Evolutionary conservation across 2,113 vertebrate genomes (phyloP).

Genomic region (Xiphophorus hellerii): DNA sequence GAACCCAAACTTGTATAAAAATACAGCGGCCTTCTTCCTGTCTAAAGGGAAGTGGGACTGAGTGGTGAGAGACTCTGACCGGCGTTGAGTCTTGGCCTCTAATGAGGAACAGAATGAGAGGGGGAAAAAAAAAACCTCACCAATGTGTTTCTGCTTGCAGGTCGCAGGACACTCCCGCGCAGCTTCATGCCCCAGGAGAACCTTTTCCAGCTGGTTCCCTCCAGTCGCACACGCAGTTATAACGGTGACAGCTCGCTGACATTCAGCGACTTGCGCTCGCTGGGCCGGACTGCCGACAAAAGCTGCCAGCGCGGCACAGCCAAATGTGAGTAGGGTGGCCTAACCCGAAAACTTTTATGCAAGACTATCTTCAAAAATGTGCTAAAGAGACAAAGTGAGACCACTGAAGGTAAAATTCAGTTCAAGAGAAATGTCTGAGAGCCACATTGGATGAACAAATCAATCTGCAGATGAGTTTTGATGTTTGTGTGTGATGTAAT

Average conservation of each 20-base stretch:
- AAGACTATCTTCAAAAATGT: neutral
- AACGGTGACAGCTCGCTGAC: constrained; percentile 85
- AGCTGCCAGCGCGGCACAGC: constrained; percentile 70
- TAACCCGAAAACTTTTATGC: neutral
- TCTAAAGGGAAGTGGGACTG: constrained; percentile 69
- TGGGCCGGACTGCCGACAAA: constrained; percentile 78
- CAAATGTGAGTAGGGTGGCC: constrained; percentile 72
- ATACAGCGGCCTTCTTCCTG: constrained; percentile 74
- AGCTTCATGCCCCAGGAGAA: constrained; percentile 91
- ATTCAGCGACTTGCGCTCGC: constrained; percentile 80
- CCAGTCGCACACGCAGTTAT: constrained; percentile 87
- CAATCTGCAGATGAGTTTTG: too few relatives aligned
- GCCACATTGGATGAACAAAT: too few relatives aligned
- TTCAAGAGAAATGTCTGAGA: too few relatives aligned
- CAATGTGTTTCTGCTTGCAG: constrained; percentile 66
- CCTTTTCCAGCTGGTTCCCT: constrained; percentile 87
- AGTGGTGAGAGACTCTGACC: constrained; percentile 55
- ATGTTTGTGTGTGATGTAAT: too few relatives aligned
- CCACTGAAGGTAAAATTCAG: neutral
- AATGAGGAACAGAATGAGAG: constrained; percentile 32
- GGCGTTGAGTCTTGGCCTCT: constrained; percentile 39
- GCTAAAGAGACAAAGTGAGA: neutral
- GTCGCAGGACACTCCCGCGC: constrained; percentile 89
- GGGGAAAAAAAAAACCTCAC: neutral
- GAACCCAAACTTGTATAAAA: constrained; percentile 68